Evolutionary conservation across 2,797 vertebrate species (phyloP).

Genomic region (Tiaroga cobitis): DNA sequence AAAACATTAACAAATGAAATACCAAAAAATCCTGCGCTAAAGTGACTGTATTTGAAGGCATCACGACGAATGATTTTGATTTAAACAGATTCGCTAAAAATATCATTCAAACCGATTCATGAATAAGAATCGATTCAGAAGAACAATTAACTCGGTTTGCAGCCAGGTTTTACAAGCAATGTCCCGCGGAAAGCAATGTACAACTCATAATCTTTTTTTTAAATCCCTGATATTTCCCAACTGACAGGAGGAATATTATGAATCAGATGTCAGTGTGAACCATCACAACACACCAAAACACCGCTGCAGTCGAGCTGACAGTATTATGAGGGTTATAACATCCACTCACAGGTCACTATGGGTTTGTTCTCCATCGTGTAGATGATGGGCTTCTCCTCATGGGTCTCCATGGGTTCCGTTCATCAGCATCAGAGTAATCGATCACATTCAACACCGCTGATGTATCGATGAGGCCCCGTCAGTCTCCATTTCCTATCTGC

Average conservation of each 20-base stretch:
- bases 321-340: not conserved
- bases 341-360: conserved; percentile 94
- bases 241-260: not conserved
- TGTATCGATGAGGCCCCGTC: conserved; percentile 74
- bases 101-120: not conserved
- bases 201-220: not conserved
- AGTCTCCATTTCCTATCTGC: conserved; percentile 66
- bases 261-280: not conserved
- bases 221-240: not conserved
- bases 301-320: not conserved
- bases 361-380: conserved; percentile 99
- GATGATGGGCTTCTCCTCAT: conserved; percentile 89
- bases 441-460: conserved; percentile 74
- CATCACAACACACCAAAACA: not conserved
- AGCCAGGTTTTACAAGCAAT: not conserved
- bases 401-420: conserved; percentile 77
- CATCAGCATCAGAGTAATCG: conserved; percentile 73
- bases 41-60: not conserved
- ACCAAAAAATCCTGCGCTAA: not conserved
- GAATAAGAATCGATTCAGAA: not conserved
- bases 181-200: not conserved
- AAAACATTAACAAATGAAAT: not conserved
- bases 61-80: not conserved
- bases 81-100: not conserved
- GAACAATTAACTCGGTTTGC: not conserved